Evolutionary conservation across 2,797 vertebrate genomes (phyloP), one percentile per base, ranked within the genome.

Genomic region (Alcedo quadribrachys): DNA sequence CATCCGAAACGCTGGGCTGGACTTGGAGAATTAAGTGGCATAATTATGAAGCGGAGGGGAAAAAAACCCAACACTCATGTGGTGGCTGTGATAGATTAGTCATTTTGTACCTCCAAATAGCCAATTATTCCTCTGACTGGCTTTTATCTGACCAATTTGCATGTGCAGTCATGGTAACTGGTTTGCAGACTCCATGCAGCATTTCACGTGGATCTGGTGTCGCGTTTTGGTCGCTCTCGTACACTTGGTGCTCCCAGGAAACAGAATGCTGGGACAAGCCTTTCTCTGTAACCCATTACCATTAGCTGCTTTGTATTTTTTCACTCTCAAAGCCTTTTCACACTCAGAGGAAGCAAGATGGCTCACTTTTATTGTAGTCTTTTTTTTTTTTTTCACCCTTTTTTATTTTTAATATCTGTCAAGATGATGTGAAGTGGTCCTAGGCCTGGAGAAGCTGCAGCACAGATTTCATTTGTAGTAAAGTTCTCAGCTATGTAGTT

Each of bases 101-200:
- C 74, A 92, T 96, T 94, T 94, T 87, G 92, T 95, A 89, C 95
- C 85, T 96, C 87, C 87, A 94, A 92, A 95, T 94, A 96, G 94
- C 91, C 92, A 96, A 91, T 96, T 96, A 96, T 87, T 96, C 75
- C 83, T 96, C 90, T 95, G 92, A 94, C 93, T 94, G 90, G 91
- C 93, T 96, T 95, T 94, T 96, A 93, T 95, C 91, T 90, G 95
- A 82, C 94, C 96, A 92, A 92, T 95, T 96, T 96, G 87, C 94
- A 96, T 96, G 94, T 92, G 94, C 94, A 94, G 94, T 96, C 95
- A 96, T 96, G 95, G 94, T 96, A 96, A 96, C 94, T 95, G 83
- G 90, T 86, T 96, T 96, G 90, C 88, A 93, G 93, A 95, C 90
- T 58, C 93, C 83, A 91, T n/a, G 24, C 86, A 92, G 93, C 88